phyloP scores from a whole-genome alignment of 1,140 invertebrate genomes.

The Pseudachorutes palmiensis region DNA sequence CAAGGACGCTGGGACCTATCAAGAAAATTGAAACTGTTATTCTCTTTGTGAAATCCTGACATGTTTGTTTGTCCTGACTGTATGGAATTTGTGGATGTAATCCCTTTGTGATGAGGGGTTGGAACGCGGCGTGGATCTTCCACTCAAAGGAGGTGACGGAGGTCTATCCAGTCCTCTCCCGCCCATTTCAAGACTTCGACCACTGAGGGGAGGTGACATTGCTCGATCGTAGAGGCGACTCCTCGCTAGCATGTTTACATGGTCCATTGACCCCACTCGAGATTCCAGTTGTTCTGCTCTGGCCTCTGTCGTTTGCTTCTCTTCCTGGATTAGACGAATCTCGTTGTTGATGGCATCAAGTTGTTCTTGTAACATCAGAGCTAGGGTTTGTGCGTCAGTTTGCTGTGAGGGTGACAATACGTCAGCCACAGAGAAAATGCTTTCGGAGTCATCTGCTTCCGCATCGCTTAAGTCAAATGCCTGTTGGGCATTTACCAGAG shows the following conservation, averaged over 20 bases:
- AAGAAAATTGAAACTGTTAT: no score
- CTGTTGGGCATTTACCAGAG: constrained; percentile 83
- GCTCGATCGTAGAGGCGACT: constrained; percentile 47
- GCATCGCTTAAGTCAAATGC: constrained; percentile 75
- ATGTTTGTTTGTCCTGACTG: no score
- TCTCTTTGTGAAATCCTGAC: no score
- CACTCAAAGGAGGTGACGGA: constrained; percentile 51
- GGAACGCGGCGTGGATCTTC: constrained; percentile 68
- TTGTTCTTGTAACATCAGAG: constrained; percentile 97
- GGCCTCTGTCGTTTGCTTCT: constrained; percentile 96
- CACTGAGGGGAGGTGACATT: constrained; percentile 37
- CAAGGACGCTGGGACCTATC: constrained; percentile 46
- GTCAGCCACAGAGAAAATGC: constrained; percentile 60
- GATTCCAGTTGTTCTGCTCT: constrained; percentile 95
- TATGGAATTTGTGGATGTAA: constrained; percentile 74
- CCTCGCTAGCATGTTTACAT: constrained; percentile 75
- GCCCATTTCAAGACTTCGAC: constrained; percentile 37
- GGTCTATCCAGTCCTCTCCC: constrained; percentile 44
- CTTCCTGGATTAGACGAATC: constrained; percentile 94
- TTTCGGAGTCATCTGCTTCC: constrained; percentile 68
- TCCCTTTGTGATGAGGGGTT: constrained; percentile 66
- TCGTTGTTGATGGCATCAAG: constrained; percentile 99
- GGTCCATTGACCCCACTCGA: constrained; percentile 86
- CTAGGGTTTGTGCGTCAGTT: constrained; percentile 93
- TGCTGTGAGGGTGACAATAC: constrained; percentile 63